Evolutionary conservation across 2,888 invertebrate genomes (phyloP), one percentile per base, ranked within the genome.

Genomic region (Elaeidobius kamerunicus): DNA sequence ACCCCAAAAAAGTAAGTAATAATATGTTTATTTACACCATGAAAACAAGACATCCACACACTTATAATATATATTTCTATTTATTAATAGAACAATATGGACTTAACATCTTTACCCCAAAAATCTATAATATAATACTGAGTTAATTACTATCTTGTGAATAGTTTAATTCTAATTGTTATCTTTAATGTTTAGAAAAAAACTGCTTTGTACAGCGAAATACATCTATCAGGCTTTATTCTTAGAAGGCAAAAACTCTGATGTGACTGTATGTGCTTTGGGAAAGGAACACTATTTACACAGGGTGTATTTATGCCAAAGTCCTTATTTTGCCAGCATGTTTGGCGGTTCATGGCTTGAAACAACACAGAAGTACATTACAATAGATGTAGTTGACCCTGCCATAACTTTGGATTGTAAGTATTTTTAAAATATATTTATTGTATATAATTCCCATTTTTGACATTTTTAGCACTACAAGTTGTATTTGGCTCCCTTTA

Each of bases 341-440:
- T 88, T 88, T 69, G 84, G 82, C 63, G 88, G 88, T 3, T 80
- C 84, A 2, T 89, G 88, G 88, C 77, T 79, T 62, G 88, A 89
- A 71, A 77, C 84, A 0, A 77, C 78, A 41, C 80, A 84, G 70
- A 78, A 79, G 60, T 76, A 80, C 54, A 80, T 89, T 30, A 75
- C 73, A 48, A 84, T 88, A 45, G 81, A 85, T 70, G 82, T 88
- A 43, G 76, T 81, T 2, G 88, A 88, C 76, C 82, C 84, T 11
- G 79, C 83, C 56, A 84, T 88, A 53, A 85, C 82, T 3, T 65
- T 78, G 49, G 81, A 84, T 50, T 81, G 86, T 85, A 74, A 76
- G 75, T 66, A 32, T 32, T 32, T 30, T 19, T 30, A 3, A 30
- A 7, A n/a, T 30, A 30, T 11, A n/a, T 30, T 30, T 11, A 3